Percentiles rank a stretch among this genome's conserved stretches.
phyloP scores from a whole-genome alignment of 2,113 vertebrate genomes.

The Thomomys bottae region DNA sequence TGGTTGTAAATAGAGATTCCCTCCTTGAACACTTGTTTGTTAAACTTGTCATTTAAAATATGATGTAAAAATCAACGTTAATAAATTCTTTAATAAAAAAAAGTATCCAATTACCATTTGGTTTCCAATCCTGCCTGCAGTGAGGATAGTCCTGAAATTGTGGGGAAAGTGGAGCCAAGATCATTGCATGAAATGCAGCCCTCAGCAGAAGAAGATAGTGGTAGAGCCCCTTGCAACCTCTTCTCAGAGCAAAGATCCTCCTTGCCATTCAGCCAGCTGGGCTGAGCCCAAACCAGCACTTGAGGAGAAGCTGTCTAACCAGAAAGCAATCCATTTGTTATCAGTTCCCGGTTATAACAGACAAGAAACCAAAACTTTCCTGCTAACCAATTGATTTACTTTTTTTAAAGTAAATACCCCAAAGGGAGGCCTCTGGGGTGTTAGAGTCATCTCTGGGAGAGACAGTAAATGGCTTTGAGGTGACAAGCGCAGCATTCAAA shows the following conservation, averaged over 20 bases:
- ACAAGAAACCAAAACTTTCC: not conserved
- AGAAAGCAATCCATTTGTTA: not conserved
- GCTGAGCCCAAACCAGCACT: no score
- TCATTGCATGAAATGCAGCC: not conserved
- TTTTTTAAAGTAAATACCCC: not conserved
- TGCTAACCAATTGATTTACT: not conserved
- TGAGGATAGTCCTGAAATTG: not conserved
- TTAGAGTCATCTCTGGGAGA: not conserved
- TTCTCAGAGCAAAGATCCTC: not conserved
- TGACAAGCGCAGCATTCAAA: conserved; percentile 1
- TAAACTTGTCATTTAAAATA: no score
- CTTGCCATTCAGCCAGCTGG: no score
- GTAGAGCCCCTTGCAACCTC: not conserved
- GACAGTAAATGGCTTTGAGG: not conserved
- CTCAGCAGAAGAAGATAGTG: not conserved
- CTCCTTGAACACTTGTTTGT: no score
- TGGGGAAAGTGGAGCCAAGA: not conserved
- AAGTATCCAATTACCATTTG: not conserved
- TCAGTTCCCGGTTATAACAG: not conserved
- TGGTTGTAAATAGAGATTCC: no score
- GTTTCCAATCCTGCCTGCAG: not conserved
- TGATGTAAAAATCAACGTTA: no score
- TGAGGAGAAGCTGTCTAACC: no score
- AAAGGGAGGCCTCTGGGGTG: not conserved
- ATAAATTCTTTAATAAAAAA: no score